A percentile compares a stretch with the other conserved stretches of the same genome.
Conservation (phyloP, 1,140 invertebrate species). For the Penaeus japonicus region DNA sequence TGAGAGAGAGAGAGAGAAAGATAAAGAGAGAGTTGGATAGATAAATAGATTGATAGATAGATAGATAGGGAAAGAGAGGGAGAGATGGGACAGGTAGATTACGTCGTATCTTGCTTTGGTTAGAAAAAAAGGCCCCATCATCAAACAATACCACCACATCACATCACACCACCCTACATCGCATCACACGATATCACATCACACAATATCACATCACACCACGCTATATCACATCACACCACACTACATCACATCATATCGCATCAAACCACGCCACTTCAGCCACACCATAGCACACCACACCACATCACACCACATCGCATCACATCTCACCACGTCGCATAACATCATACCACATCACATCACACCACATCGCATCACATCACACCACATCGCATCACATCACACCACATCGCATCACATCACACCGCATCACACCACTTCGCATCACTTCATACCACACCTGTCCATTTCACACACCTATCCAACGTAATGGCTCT, state of each 20-base stretch:
- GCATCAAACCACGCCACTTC: background rate
- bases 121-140: too few species aligned
- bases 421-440: background rate
- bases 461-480: background rate
- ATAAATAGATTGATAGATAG: too few species aligned
- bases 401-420: background rate
- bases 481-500: too few species aligned
- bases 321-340: background rate
- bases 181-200: background rate
- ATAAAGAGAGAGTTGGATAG: too few species aligned
- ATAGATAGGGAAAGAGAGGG: too few species aligned
- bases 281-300: background rate
- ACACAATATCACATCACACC: background rate
- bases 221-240: background rate
- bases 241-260: background rate
- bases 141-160: background rate
- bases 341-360: background rate
- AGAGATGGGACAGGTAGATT: too few species aligned
- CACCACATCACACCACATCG: background rate
- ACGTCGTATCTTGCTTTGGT: too few species aligned
- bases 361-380: background rate
- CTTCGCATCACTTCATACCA: background rate
- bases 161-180: background rate
- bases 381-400: background rate
- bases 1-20: too few species aligned